Evolutionary conservation across 2,113 vertebrate species (phyloP).

Genomic region (Oreochromis spilurus): DNA sequence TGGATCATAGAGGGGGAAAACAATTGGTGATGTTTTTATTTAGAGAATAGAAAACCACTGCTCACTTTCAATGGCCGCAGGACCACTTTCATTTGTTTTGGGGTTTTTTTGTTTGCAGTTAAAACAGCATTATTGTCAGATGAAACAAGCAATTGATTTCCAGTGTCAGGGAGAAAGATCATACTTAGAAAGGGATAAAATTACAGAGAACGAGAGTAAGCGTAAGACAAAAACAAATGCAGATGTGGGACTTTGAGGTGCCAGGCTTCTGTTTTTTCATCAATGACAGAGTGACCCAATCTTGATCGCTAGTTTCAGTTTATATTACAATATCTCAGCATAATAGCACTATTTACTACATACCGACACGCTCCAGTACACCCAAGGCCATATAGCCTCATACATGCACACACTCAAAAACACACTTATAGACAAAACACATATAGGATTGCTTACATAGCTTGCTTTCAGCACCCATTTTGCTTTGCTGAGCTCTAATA

Average conservation of each 20-base stretch:
- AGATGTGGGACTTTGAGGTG: not conserved
- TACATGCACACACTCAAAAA: not conserved
- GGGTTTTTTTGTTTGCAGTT: not conserved
- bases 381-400: not conserved
- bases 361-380: not conserved
- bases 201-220: not conserved
- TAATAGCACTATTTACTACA: constrained; percentile 10
- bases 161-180: constrained; percentile 16
- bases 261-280: constrained; percentile 31
- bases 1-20: not conserved
- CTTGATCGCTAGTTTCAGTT: constrained; percentile 20
- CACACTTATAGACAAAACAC: not conserved
- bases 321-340: constrained; percentile 43
- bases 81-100: constrained; percentile 4
- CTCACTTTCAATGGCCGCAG: not conserved
- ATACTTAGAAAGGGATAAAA: not conserved
- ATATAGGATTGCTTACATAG: constrained; percentile 19
- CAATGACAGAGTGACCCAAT: constrained; percentile 33
- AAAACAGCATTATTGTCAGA: constrained; percentile 29
- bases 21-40: not conserved
- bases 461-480: constrained; percentile 25
- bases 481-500: constrained; percentile 32
- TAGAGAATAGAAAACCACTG: not conserved
- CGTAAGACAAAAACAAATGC: not conserved
- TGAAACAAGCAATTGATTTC: constrained; percentile 50